A percentile compares a stretch with the other conserved stretches of the same genome.
These are phyloP conservation scores for Pseudococcus longispinus DNA, from an alignment of 2,888 invertebrate species.

Conservation along the genomic window DNA sequence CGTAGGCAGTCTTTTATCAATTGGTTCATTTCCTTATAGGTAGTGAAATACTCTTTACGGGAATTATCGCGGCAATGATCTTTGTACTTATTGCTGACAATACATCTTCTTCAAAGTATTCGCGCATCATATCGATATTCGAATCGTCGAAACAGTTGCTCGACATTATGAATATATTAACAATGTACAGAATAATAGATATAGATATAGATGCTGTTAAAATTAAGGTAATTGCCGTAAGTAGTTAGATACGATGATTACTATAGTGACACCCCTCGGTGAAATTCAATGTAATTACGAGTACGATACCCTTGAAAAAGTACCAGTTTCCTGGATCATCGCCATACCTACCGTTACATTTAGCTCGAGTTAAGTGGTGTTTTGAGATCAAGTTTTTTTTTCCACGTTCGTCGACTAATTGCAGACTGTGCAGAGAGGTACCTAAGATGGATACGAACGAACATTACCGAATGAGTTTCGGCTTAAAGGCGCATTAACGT, in stretches of 20 bases:
- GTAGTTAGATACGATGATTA: background rate
- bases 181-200: background rate
- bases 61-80: background rate
- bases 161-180: background rate
- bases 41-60: background rate
- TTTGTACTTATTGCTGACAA: background rate
- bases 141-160: background rate
- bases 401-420: background rate
- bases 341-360: background rate
- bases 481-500: background rate
- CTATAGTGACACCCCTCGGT: background rate
- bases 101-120: background rate
- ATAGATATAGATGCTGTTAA: background rate
- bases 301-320: constrained; percentile 17
- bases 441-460: background rate
- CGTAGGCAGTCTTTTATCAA: background rate
- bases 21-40: constrained; percentile 30
- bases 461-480: background rate
- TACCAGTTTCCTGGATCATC: background rate
- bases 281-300: constrained; percentile 22
- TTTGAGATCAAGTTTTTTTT: background rate
- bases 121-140: background rate
- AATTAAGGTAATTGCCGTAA: constrained; percentile 1
- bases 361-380: background rate
- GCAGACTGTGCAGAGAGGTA: background rate